Evolutionary conservation across 2,113 vertebrate genomes (phyloP), one percentile per base, ranked within the genome.

Genomic region (Cephalopholis sonnerati): DNA sequence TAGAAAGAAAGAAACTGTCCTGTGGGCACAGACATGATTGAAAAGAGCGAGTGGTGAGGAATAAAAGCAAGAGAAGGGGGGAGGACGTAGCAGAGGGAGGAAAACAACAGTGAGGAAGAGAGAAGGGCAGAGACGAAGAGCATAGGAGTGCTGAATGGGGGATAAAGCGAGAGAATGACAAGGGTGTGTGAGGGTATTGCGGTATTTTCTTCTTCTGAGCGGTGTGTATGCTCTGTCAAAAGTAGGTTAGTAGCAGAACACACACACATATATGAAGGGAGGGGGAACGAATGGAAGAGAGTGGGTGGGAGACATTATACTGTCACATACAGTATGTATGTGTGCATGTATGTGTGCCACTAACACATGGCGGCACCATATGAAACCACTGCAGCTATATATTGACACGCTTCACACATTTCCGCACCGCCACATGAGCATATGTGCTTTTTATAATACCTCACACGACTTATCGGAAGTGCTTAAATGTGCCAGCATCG

Each of bases 11-110:
- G 64, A 81, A 71, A 68, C 16, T 87, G 70, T 89, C 93, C 90
- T 84, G 80, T 87, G 87, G 92, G 87, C 90, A 91, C 77, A 87
- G 84, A 93, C 66, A 65, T 83, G 91, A 82, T 67, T 87, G 84
- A 89, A 89, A 88, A 76, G 84, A 83, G 79, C 63, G 72, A 91
- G 86, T 79, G 79, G 78, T 48, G 63, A 73, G 65, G 75, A 83
- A 82, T 76, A 72, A 85, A 71, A 73, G 81, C n/a, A 58, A 83
- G 76, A 36, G 48, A 54, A 29, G 27, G 62, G 59, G 9, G 70
- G 48, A 41, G 44, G 71, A 51, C 1, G 0, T 27, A 58, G 72
- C 41, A 18, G 74, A 54, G 63, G 75, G 81, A 85, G 50, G 25
- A 41, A 85, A 61, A 63, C 78, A 82, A 70, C 62, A 79, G 75